These are phyloP conservation scores for Centropus unirufus DNA, from an alignment of 2,113 vertebrate species.

Conservation along the genomic window DNA sequence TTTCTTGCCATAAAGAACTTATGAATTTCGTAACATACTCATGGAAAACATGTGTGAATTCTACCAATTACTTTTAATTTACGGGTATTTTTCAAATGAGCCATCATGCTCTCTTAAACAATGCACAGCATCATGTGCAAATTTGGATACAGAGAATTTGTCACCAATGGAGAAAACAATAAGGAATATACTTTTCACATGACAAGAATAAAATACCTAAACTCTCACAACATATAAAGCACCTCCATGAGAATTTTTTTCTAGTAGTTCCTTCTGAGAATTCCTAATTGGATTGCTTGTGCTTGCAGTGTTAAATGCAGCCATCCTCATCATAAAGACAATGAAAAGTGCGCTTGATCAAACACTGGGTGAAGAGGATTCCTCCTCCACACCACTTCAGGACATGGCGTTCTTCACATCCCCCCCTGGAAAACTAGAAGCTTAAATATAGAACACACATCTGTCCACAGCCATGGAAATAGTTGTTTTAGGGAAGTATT, in stretches of 20 bases:
- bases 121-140: not conserved
- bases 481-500: not conserved
- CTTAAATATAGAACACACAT: not conserved
- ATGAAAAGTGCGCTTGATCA: conserved; percentile 7
- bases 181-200: not conserved
- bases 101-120: conserved; percentile 30
- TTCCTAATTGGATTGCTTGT: not conserved
- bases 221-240: not conserved
- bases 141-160: not conserved
- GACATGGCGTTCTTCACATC: not conserved
- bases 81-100: not conserved
- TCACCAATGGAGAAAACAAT: not conserved
- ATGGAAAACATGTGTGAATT: not conserved
- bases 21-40: not conserved
- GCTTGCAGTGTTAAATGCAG: not conserved
- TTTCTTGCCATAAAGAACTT: not conserved
- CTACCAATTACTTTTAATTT: conserved; percentile 5
- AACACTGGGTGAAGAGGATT: not conserved
- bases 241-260: not conserved
- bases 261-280: not conserved
- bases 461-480: not conserved
- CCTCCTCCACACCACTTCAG: not conserved
- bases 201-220: conserved; percentile 8
- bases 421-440: not conserved
- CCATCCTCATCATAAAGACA: not conserved